phyloP scores from a whole-genome alignment of 2,888 invertebrate species.

The Leptura quadrifasciata region DNA sequence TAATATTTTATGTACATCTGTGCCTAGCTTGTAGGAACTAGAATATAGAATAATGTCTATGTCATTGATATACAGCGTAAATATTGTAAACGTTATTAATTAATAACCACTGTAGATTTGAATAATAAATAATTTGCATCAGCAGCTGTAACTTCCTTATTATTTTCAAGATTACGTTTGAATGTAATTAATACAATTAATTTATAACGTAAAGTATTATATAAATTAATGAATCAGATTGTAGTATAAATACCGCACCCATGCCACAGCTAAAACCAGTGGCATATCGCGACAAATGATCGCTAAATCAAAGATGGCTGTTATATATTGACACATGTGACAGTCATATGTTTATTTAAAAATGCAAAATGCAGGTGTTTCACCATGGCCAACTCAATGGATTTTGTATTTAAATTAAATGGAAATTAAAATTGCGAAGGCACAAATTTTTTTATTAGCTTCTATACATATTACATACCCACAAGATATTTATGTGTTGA shows the following conservation, averaged over 20 bases:
- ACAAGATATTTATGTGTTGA: slow-evolving; percentile 47
- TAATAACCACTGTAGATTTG: slow-evolving; percentile 51
- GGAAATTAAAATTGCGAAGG: slow-evolving; percentile 63
- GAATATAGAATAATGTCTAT: slow-evolving; percentile 37
- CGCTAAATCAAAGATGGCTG: slow-evolving; percentile 41
- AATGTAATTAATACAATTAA: slow-evolving; percentile 55
- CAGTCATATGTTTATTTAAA: slow-evolving; percentile 44
- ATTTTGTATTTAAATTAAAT: slow-evolving; percentile 58
- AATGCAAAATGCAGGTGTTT: slow-evolving; percentile 56
- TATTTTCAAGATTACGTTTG: slow-evolving; percentile 48
- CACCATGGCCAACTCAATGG: slow-evolving; percentile 51
- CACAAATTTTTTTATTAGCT: slow-evolving; percentile 51
- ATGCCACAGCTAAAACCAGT: slow-evolving; percentile 45
- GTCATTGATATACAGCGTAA: slow-evolving; percentile 45
- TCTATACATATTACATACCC: slow-evolving; percentile 43
- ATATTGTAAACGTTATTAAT: slow-evolving; percentile 50
- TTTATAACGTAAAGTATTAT: slow-evolving; percentile 32
- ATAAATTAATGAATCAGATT: slow-evolving; percentile 41
- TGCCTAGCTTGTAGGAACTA: not conserved
- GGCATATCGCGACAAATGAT: slow-evolving; percentile 49
- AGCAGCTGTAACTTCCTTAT: slow-evolving; percentile 54
- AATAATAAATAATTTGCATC: slow-evolving; percentile 54
- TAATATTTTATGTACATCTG: not conserved
- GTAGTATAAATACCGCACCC: slow-evolving; percentile 50
- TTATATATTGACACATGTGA: slow-evolving; percentile 44